Evolutionary conservation across 2,113 vertebrate species (phyloP), one percentile per base, ranked within the genome.

Genomic region (Eulemur rufifrons): DNA sequence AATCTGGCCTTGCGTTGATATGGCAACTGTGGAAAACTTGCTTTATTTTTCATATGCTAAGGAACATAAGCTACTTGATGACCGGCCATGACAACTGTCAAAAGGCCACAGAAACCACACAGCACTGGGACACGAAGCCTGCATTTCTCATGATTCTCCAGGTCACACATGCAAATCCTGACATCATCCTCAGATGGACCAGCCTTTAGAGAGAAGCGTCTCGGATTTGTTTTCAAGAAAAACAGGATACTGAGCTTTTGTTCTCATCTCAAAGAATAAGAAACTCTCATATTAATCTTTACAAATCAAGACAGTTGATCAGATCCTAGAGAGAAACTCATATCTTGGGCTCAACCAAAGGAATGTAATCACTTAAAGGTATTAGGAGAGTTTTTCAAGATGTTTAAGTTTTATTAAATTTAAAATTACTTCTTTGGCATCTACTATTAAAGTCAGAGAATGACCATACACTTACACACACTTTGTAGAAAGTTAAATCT

Each of bases 1-100:
- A 81, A 95, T n/a, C 42, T 14, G 14, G 54, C n/a, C 84, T 89
- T 73, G 20, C n/a, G n/a, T 85, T 94, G 91, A 59, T 37, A 96
- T 88, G 81, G 87, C 82, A 93, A 94, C 74, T 4, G 0, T 27
- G 56, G 17, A 74, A 95, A 93, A 34, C 39, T 32, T 61, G 47
- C 61, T 91, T 77, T 56, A 88, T 42, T 84, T 82, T 84, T 71
- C 18, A 56, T 69, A 32, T 45, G 77, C 82, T 93, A 63, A 93
- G 71, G n/a, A 89, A 91, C 42, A 82, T 42, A 73, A 95, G 88
- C n/a, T 39, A 81, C 71, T 69, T 73, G 64, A 39, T 50, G 18
- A 74, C 81, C 45, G 42, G 20, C 91, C 34, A 5, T n/a, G 85
- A 50, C 61, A 88, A 63, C 59, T 68, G 29, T 83, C 76, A 50